These are phyloP conservation scores for Ciconia nigra DNA, from an alignment of 2,797 vertebrate genomes.

Conservation along the genomic window DNA sequence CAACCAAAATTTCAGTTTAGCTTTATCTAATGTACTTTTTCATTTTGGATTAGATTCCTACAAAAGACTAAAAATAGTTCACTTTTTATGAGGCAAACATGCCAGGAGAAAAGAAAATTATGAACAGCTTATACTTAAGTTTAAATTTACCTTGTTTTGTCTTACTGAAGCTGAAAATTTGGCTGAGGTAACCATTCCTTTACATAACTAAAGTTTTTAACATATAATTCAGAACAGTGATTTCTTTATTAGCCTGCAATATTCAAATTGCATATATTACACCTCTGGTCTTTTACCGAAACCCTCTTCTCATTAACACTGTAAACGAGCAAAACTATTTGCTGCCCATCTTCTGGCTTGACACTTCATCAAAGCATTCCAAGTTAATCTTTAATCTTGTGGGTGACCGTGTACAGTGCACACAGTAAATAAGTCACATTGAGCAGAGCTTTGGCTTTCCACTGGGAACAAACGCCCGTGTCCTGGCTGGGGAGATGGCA, in stretches of 20 bases:
- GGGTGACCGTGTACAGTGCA: neutral
- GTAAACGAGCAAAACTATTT: neutral
- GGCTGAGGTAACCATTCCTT: neutral
- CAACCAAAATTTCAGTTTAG: neutral
- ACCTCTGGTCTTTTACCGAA: neutral
- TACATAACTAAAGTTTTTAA: neutral
- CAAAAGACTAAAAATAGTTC: neutral
- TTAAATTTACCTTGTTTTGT: neutral
- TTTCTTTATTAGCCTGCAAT: neutral
- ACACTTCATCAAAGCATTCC: neutral
- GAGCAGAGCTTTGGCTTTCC: neutral
- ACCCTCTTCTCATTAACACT: neutral
- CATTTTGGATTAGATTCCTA: neutral
- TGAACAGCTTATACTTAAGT: neutral
- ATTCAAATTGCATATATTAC: neutral
- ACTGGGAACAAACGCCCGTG: neutral
- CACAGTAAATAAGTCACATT: neutral
- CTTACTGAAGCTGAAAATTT: neutral
- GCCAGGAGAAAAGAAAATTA: neutral
- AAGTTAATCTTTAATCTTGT: neutral
- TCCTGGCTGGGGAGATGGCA: neutral
- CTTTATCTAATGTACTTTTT: neutral
- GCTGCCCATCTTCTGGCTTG: neutral
- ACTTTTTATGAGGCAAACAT: neutral
- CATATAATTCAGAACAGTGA: neutral